Conservation (phyloP, 2,113 vertebrate genomes). For the Anguilla rostrata region DNA sequence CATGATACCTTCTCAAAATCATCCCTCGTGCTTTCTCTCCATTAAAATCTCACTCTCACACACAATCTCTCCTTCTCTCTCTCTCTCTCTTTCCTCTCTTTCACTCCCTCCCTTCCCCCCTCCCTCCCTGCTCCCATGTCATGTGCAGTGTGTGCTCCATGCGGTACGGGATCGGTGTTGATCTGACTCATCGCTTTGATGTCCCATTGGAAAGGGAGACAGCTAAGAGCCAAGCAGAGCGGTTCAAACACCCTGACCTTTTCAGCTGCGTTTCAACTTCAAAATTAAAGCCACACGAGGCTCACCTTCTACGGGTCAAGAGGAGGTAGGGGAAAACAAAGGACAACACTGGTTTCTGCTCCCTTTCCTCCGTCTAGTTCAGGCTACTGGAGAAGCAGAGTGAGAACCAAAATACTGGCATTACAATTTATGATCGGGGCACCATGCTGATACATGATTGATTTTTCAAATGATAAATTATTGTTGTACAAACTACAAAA, state of each 20-base stretch:
- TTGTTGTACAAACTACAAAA: neutral
- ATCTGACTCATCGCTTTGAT: constrained; percentile 62
- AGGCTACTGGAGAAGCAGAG: neutral
- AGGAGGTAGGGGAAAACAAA: neutral
- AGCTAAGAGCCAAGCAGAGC: constrained; percentile 43
- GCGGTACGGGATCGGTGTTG: neutral
- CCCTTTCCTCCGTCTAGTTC: neutral
- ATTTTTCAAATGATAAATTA: neutral
- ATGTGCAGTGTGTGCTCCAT: neutral
- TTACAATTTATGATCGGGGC: neutral
- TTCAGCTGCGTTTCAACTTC: constrained; percentile 46
- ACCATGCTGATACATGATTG: no score
- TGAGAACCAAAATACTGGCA: neutral
- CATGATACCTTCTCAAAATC: neutral
- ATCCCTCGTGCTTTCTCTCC: neutral
- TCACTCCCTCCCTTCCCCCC: constrained; percentile 5
- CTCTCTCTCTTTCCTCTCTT: neutral
- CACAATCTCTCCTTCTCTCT: neutral
- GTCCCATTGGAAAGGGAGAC: constrained; percentile 51
- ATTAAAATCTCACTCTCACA: neutral
- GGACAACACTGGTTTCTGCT: neutral
- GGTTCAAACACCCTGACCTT: constrained; percentile 71
- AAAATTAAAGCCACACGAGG: constrained; percentile 44
- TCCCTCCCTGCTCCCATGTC: constrained; percentile 36
- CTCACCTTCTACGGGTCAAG: constrained; percentile 25